Evolutionary conservation across 2,888 invertebrate genomes (phyloP).

Genomic region (Cactoblastis cactorum): DNA sequence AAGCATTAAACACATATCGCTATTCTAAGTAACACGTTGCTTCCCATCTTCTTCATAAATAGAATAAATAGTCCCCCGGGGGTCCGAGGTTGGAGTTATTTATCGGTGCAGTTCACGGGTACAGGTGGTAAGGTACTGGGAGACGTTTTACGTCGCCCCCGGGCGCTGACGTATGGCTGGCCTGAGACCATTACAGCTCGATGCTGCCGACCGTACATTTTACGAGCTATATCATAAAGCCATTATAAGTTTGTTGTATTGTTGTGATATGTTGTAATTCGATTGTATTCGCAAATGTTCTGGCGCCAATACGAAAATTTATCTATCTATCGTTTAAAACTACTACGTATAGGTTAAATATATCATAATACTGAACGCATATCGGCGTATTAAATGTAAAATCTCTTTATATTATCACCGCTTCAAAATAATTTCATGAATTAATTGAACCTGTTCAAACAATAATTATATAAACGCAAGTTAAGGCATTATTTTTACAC

Average conservation of each 20-base stretch:
- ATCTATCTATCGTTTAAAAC: no score
- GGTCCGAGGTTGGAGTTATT: constrained; percentile 45
- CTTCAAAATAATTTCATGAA: no score
- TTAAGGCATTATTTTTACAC: no score
- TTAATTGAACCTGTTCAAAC: no score
- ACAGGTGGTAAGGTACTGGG: constrained; percentile 56
- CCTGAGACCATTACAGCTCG: constrained; percentile 37
- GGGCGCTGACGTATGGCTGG: constrained; percentile 52
- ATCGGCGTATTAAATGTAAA: no score
- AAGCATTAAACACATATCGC: background rate
- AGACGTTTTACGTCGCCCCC: constrained; percentile 54
- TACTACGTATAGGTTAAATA: no score
- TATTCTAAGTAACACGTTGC: constrained; percentile 5
- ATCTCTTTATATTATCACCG: no score
- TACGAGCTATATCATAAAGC: constrained; percentile 8
- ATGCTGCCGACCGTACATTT: constrained; percentile 3
- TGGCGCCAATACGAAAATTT: no score
- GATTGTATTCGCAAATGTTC: background rate
- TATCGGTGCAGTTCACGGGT: constrained; percentile 41
- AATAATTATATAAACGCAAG: no score
- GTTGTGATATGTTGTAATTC: background rate
- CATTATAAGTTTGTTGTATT: background rate
- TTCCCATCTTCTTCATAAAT: constrained; percentile 41
- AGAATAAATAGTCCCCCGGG: constrained; percentile 54
- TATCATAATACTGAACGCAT: no score